A percentile compares a stretch with the other conserved stretches of the same genome.
These are phyloP conservation scores for Coracias cyanogaster DNA, from an alignment of 2,797 vertebrate genomes.

Conservation along the genomic window DNA sequence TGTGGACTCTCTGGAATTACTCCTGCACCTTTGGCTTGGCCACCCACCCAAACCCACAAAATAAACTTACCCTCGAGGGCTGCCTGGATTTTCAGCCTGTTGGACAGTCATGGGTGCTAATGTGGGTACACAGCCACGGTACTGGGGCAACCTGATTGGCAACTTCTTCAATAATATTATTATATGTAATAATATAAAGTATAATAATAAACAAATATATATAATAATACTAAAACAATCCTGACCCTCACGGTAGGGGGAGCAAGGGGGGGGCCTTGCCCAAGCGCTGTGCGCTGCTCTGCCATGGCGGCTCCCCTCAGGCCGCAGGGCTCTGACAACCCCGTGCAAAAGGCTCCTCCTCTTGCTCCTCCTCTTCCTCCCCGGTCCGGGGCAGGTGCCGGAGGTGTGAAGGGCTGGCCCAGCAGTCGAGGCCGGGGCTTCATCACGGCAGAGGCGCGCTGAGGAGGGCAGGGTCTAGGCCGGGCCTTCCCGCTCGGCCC, in stretches of 20 bases:
- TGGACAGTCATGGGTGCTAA: not conserved
- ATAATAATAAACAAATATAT: no score
- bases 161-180: not conserved
- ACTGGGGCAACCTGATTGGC: not conserved
- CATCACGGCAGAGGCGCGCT: fast-evolving
- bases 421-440: fast-evolving
- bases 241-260: fast-evolving
- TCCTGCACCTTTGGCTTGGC: not conserved
- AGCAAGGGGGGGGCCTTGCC: fast-evolving
- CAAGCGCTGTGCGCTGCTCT: fast-evolving
- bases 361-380: no score
- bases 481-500: no score
- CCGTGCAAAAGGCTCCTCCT: no score
- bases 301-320: fast-evolving
- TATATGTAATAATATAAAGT: no score
- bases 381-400: fast-evolving
- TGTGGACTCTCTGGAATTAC: not conserved
- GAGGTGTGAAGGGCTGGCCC: not conserved
- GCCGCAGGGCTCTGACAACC: fast-evolving
- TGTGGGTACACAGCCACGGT: not conserved
- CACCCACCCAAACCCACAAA: not conserved
- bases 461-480: no score
- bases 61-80: not conserved
- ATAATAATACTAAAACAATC: not conserved
- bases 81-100: not conserved